Base-by-base conservation (phyloP, 2,797 vertebrate genomes). In the Cygnus olor region DNA sequence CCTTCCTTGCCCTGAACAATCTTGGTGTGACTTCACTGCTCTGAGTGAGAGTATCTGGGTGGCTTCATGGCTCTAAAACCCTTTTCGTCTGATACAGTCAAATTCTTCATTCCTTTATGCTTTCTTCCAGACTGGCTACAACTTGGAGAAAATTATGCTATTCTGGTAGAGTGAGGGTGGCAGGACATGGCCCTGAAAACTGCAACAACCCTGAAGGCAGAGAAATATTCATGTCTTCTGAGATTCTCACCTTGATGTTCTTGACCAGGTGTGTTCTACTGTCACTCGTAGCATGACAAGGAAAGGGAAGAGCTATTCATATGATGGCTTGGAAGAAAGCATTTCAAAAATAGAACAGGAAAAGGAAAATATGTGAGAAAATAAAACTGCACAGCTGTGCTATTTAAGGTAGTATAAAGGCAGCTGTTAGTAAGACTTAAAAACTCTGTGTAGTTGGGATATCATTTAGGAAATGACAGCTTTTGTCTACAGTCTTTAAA, bases 121-220 rank as follows among this genome's bases (percentile, higher is more conserved):
- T 93, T 60, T 53, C 70, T 91, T 38, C 58, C 85, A 68, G 34
- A 77, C n/a, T 53, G 56, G 16, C 10, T 66, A 14, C 44, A 42
- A 28, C 30, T 14, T 76, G 51, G 21, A 82, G 28, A 80, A 89
- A 82, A 60, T 28, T 0, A 49, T 38, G 18, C 1, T 74, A 2
- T 51, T 87, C 0, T 1, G 22, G 3, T 18, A 85, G n/a, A 58
- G 18, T 25, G 21, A 84, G 6, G 6, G 6, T 56, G 20, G 14
- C 32, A 85, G 21, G 34, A 83, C 1, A 0, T 22, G 18, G 14
- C 22, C 17, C 22, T 56, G 71, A 70, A 44, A 85, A 70, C 12
- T 1, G 1, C 49, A 49, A 34, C 11, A 73, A 68, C 8, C 24
- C 53, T 38, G 4, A 77, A 66, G 20, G 19, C 0, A 0, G 11